Conservation (phyloP, 2,888 invertebrate species). For the Clepsis dumicolana region DNA sequence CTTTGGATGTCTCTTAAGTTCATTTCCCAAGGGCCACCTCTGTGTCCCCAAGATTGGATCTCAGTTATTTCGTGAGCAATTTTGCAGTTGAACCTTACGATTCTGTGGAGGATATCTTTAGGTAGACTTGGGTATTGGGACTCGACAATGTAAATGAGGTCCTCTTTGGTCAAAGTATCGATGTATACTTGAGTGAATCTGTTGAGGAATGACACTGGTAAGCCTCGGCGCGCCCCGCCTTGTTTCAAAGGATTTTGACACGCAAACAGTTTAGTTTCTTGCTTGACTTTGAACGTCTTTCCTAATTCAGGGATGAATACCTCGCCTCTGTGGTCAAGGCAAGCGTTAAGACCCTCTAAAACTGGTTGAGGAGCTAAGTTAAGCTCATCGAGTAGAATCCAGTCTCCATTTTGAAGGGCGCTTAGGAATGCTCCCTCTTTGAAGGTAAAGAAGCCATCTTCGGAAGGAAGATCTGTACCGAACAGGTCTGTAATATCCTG, state of each 20-base stretch:
- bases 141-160: constrained; percentile 89
- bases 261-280: constrained; percentile 95
- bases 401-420: constrained; percentile 96
- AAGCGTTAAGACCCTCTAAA: constrained; percentile 98
- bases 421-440: constrained; percentile 97
- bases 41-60: constrained; percentile 90
- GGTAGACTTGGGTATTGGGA: constrained; percentile 88
- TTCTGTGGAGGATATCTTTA: constrained; percentile 86
- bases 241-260: constrained; percentile 99
- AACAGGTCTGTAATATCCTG: constrained; percentile 98
- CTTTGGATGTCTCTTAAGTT: constrained; percentile 97
- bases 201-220: constrained; percentile 98
- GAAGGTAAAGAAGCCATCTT: constrained; percentile 98
- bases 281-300: constrained; percentile 92
- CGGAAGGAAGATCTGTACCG: constrained; percentile 98
- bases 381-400: constrained; percentile 99
- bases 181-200: constrained; percentile 96
- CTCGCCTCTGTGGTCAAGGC: constrained; percentile 98
- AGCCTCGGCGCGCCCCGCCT: constrained; percentile 97
- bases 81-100: constrained; percentile 92
- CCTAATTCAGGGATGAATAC: constrained; percentile 98
- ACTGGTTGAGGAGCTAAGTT: constrained; percentile 99
- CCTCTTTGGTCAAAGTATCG: constrained; percentile 87
- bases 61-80: constrained; percentile 88
- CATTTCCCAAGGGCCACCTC: constrained; percentile 98